A percentile compares a stretch with the other conserved stretches of the same genome.
These are phyloP conservation scores for Acholoe squamosa DNA, from an alignment of 2,888 invertebrate species.

Conservation along the genomic window DNA sequence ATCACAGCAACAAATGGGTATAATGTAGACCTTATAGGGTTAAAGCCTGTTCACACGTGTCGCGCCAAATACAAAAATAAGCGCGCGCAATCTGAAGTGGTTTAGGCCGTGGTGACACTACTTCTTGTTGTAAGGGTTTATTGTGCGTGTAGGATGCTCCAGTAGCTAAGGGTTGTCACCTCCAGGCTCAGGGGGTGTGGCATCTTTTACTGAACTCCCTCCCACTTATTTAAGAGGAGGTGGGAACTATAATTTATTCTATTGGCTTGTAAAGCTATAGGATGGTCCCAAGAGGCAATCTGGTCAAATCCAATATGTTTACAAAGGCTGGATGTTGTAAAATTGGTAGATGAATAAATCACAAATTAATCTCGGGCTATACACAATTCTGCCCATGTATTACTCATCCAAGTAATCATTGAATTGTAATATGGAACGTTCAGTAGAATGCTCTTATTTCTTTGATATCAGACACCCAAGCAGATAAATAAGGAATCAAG, in stretches of 20 bases:
- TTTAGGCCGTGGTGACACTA: conserved; percentile 1
- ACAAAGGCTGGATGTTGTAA: too few relatives aligned
- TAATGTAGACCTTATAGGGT: too few relatives aligned
- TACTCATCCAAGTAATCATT: too few relatives aligned
- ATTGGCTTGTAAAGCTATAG: background rate
- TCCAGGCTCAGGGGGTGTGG: background rate
- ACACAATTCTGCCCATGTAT: too few relatives aligned
- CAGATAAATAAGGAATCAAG: too few relatives aligned
- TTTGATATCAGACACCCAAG: too few relatives aligned
- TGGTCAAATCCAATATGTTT: background rate
- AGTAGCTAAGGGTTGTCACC: background rate
- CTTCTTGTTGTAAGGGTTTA: background rate
- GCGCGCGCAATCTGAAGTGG: background rate
- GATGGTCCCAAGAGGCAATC: background rate
- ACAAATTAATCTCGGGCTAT: too few relatives aligned
- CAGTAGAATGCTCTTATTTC: too few relatives aligned
- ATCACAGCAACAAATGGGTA: too few relatives aligned
- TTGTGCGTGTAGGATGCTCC: background rate
- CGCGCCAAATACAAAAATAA: conserved; percentile 8
- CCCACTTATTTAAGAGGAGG: background rate
- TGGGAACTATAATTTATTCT: background rate
- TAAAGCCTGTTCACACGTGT: background rate
- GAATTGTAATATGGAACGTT: too few relatives aligned
- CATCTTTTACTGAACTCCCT: background rate
- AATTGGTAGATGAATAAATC: too few relatives aligned